Evolutionary conservation across 2,888 invertebrate species (phyloP), one percentile per base, ranked within the genome.

Genomic region (Perithous albicinctus): DNA sequence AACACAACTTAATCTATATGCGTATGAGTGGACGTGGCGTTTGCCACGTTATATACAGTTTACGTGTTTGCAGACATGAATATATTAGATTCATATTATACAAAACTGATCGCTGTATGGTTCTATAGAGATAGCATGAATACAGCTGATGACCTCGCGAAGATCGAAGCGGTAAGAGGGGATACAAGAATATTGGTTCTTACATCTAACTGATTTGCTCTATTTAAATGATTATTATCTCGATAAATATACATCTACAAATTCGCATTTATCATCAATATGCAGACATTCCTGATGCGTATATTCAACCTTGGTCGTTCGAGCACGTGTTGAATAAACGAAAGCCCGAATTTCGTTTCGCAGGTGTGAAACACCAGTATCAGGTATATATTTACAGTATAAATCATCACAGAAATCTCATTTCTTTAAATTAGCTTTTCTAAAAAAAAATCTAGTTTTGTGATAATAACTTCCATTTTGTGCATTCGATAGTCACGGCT

Each of bases 321-420:
- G 54, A 54, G 23, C 54, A n/a, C 54, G 54, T 54, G 54, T 54
- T 54, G 54, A 26, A 54, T 26, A 26, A 54, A 54, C 54, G 8
- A n/a, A 23, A 10, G 15, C 2, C 12, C 1, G 4, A 1, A 23
- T 12, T 54, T 23, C 7, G 6, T 26, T 26, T 26, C 26, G 54
- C 23, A 54, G 26, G 26, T 54, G 26, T 54, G 26, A 5, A 2
- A 26, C 26, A 54, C 12, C 54, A 1, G 48, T 15, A 2, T 48
- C n/a, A n/a, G n/a, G n/a, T 18, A 18, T 15, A 48, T 48, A 48
- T 6, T 48, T 6, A 18, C 3, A 48, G 20, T 20, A 48, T 18
- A 48, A 20, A 18, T 18, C 18, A 48, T 29, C 5, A 29, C 5
- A 29, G 29, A 29, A 29, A 29, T 29, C n/a, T 29, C 29, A 29